A percentile compares a stretch with the other conserved stretches of the same genome.
Evolutionary conservation across 1,140 invertebrate genomes (phyloP).

Genomic region (Lysiphlebus fabarum): DNA sequence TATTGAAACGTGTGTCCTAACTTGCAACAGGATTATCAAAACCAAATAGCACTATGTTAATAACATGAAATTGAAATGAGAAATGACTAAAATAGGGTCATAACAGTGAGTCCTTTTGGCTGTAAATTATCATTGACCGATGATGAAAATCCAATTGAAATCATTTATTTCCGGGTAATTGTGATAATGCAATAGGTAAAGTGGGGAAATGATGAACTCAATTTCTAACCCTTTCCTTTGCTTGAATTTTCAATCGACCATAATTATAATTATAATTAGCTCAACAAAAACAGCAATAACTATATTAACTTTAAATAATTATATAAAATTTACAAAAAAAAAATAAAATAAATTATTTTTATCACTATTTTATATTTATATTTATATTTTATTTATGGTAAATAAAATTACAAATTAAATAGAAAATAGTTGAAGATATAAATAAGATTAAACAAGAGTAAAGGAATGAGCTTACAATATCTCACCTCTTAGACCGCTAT

Average conservation of each 20-base stretch:
- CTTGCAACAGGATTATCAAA: too few relatives aligned
- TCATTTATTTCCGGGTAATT: slow-evolving; percentile 25
- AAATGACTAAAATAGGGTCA: too few relatives aligned
- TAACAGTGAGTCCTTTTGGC: slow-evolving; percentile 30
- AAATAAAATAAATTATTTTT: too few relatives aligned
- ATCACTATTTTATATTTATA: too few relatives aligned
- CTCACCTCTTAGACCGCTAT: slow-evolving; percentile 10
- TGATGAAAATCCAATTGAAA: slow-evolving; percentile 47
- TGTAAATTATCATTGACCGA: slow-evolving; percentile 43
- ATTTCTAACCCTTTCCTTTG: slow-evolving; percentile 26
- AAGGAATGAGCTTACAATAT: slow-evolving; percentile 7
- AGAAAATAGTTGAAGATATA: slow-evolving; percentile 23
- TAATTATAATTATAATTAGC: slow-evolving; percentile 43
- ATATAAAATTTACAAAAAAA: too few relatives aligned
- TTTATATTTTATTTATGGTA: too few relatives aligned
- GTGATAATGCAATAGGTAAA: slow-evolving; percentile 1
- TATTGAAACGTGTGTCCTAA: too few relatives aligned
- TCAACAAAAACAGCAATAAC: too few relatives aligned
- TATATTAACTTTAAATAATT: too few relatives aligned
- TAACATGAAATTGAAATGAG: too few relatives aligned
- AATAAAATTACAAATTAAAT: slow-evolving; percentile 24
- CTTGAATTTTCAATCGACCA: slow-evolving; percentile 45
- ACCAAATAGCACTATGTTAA: too few relatives aligned
- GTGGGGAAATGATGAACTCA: background rate
- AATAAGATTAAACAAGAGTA: slow-evolving; percentile 26